Evolutionary conservation across 2,888 invertebrate species (phyloP).

Genomic region (Hyalella azteca): DNA sequence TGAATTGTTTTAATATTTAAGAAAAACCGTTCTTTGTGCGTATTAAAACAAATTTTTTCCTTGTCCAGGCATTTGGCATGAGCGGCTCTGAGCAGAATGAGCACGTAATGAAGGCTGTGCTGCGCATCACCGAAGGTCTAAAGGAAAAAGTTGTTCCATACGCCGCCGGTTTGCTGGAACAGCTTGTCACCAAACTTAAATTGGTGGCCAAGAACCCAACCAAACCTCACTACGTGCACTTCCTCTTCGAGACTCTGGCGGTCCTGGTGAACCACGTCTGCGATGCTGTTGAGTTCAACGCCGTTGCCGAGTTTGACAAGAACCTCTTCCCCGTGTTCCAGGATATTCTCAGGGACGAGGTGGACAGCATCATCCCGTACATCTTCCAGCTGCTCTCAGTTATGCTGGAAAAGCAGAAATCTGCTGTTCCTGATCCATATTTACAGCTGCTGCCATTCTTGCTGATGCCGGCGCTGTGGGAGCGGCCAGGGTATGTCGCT

Average conservation of each 20-base stretch:
- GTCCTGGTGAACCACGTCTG: conserved; percentile 87
- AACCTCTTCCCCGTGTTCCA: conserved; percentile 94
- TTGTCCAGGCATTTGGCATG: conserved; percentile 70
- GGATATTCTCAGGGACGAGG: conserved; percentile 90
- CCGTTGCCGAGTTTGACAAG: conserved; percentile 87
- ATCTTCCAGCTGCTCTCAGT: conserved; percentile 96
- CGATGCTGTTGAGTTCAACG: conserved; percentile 73
- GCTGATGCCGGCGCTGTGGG: conserved; percentile 89
- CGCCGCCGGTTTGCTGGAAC: conserved; percentile 79
- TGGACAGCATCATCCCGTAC: conserved; percentile 97
- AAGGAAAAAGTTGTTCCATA: conserved; percentile 82
- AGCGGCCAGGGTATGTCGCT: conserved; percentile 89
- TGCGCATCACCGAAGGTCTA: conserved; percentile 82
- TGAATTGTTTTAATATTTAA: no score
- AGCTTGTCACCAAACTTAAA: conserved; percentile 81
- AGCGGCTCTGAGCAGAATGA: conserved; percentile 89
- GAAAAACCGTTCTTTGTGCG: no score
- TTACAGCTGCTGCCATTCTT: conserved; percentile 88
- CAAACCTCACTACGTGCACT: conserved; percentile 98
- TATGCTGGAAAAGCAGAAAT: conserved; percentile 72
- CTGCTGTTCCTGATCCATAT: conserved; percentile 77
- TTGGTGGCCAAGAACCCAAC: conserved; percentile 90
- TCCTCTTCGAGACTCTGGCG: conserved; percentile 93
- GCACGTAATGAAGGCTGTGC: conserved; percentile 97
- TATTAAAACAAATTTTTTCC: neutral